Conservation (phyloP, 2,888 invertebrate genomes). For the Acronicta alni region DNA sequence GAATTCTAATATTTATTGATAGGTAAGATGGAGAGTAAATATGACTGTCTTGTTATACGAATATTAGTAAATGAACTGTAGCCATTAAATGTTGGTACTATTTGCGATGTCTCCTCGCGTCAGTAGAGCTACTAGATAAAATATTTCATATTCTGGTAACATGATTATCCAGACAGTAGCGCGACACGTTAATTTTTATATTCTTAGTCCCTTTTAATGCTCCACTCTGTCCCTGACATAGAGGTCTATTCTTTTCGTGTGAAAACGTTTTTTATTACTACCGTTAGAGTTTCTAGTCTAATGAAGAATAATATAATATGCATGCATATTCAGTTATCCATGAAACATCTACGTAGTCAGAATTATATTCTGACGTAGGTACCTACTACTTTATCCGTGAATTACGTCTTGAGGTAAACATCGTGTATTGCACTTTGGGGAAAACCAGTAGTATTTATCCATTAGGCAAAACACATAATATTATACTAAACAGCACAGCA, state of each 20-base stretch:
- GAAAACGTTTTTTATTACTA: too few species aligned
- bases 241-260: too few species aligned
- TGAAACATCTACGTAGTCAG: constrained; percentile 1
- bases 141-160: too few species aligned
- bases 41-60: not conserved
- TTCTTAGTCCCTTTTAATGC: too few species aligned
- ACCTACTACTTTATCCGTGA: constrained; percentile 3
- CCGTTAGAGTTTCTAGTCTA: too few species aligned
- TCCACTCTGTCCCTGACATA: too few species aligned
- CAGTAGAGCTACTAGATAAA: too few species aligned
- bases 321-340: too few species aligned
- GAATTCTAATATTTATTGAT: constrained; percentile 26
- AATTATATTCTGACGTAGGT: constrained; percentile 8
- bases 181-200: too few species aligned
- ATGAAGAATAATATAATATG: too few species aligned
- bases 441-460: constrained; percentile 38
- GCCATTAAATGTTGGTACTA: not conserved
- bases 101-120: too few species aligned
- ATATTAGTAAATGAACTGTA: constrained; percentile 9
- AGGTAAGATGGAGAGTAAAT: constrained; percentile 3
- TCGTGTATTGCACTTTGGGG: constrained; percentile 25
- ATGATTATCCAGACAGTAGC: too few species aligned
- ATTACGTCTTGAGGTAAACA: constrained; percentile 33
- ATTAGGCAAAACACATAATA: constrained; percentile 29
- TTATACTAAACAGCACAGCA: not conserved